Conservation (phyloP, 2,113 vertebrate genomes). For the Vidua chalybeata region DNA sequence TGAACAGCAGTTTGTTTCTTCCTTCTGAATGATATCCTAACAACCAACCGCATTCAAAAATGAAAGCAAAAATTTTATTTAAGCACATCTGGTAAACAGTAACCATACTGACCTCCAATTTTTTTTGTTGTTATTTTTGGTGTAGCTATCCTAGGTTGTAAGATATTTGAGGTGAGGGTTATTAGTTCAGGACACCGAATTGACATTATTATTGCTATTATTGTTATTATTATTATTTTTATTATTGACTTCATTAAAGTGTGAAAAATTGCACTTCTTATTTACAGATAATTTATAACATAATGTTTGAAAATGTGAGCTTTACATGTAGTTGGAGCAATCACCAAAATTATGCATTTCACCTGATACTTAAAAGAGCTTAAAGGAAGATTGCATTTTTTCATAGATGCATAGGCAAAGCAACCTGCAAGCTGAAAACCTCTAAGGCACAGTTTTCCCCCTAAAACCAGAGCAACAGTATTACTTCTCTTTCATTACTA, state of each 20-base stretch:
- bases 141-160: background rate
- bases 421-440: background rate
- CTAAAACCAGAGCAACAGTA: background rate
- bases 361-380: accelerated
- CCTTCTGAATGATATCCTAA: background rate
- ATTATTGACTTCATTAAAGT: background rate
- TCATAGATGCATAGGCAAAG: background rate
- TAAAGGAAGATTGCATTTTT: background rate
- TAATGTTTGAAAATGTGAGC: background rate
- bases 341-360: background rate
- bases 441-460: background rate
- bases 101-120: background rate
- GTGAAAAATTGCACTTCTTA: background rate
- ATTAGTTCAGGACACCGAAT: background rate
- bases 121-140: background rate
- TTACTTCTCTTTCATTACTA: background rate
- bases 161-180: background rate
- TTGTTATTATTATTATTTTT: background rate
- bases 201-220: background rate
- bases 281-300: background rate
- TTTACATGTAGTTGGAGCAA: background rate
- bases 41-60: background rate
- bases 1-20: background rate
- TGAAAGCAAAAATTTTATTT: background rate
- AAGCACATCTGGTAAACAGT: background rate